Base-by-base conservation (phyloP, 92 coral and sea anemone species). In the Umimayanthus kanabou region DNA sequence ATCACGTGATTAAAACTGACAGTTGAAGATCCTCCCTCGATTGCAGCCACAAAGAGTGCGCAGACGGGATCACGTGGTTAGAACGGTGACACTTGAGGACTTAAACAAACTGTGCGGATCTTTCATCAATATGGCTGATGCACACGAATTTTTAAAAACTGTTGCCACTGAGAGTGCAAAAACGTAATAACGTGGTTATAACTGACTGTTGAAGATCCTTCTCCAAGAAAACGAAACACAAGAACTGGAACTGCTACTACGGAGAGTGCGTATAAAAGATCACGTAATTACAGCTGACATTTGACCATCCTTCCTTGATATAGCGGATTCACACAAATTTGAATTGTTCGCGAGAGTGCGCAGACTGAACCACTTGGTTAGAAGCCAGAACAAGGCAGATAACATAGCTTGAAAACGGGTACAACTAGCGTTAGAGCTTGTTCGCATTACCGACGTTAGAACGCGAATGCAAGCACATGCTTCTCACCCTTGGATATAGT, bases 11-110 rank as follows among this genome's bases (percentile, higher is more conserved):
- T 55, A 47, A 39, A 43, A 86, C 28, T 64, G 71, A 77, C 20
- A n/a, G 25, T 42, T 97, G 98, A 72, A 72, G 55, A 66, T 91
- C 97, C 7, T 97, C 90, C 84, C 65, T 93, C 6, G 95, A 95
- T 76, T 86, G 67, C 90, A 88, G 65, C 98, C 98, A 42, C 88
- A 92, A 39, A 91, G 90, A 92, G 92, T 95, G 76, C 93, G 92
- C 79, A 95, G 91, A 88, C 98, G 97, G 5, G 49, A 76, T 29
- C 84, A 69, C 11, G 92, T 88, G 53, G 88, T 80, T 55, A 45
- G 29, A n/a, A n/a, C n/a, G n/a, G 23, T 73, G 57, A 76, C 39
- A n/a, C 43, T 42, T 97, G 99, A 65, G 79, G 43, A 43, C 49
- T 43, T 43, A 43, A 43, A 43, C 49, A 43, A 43, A 43, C 49